A percentile compares a stretch with the other conserved stretches of the same genome.
These are phyloP conservation scores for Donacobius atricapilla DNA, from an alignment of 2,113 vertebrate genomes.

Conservation along the genomic window DNA sequence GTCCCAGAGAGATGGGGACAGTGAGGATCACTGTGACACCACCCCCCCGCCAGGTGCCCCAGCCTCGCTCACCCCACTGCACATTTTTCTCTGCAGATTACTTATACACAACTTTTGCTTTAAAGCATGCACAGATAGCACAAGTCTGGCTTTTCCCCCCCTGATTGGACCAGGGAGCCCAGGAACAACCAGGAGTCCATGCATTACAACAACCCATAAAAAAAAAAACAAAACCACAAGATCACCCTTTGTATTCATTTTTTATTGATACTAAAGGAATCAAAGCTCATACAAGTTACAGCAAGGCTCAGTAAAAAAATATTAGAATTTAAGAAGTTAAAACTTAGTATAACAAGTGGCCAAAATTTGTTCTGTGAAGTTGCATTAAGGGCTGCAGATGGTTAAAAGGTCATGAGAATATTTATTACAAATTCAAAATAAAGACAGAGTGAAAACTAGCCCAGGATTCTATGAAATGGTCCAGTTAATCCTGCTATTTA, in stretches of 20 bases:
- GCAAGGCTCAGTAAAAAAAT: neutral
- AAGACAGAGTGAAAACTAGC: neutral
- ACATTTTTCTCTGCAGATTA: neutral
- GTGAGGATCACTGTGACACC: neutral
- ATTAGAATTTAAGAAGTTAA: neutral
- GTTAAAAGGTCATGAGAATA: neutral
- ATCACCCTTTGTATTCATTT: neutral
- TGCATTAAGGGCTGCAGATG: neutral
- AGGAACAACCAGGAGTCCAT: neutral
- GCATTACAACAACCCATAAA: neutral
- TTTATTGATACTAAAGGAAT: neutral
- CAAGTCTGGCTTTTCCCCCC: fast-evolving
- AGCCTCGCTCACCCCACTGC: neutral
- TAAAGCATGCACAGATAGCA: neutral
- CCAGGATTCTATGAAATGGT: neutral
- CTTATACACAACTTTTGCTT: neutral
- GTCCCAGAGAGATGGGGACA: neutral
- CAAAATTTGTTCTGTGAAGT: neutral
- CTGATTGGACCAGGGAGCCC: fast-evolving
- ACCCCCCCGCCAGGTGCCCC: neutral
- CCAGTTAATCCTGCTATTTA: neutral
- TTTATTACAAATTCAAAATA: neutral
- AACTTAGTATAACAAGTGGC: neutral
- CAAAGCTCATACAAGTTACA: neutral
- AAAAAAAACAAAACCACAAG: neutral